A percentile compares a stretch with the other conserved stretches of the same genome.
Conservation (phyloP, 2,113 vertebrate species). For the Chiloscyllium plagiosum region DNA sequence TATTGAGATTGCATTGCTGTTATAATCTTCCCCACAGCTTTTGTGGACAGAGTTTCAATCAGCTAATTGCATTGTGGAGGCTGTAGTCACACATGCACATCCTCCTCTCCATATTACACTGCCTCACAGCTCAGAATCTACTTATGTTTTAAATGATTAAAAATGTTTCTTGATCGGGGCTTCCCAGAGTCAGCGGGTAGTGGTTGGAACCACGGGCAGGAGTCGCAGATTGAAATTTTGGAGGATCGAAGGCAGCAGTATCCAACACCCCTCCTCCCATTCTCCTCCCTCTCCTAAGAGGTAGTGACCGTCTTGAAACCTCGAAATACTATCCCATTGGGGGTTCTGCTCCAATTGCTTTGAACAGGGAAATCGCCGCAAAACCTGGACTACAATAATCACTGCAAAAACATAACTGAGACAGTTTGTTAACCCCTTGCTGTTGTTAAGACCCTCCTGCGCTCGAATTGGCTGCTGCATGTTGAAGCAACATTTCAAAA, state of each 20-base stretch:
- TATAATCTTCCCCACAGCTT: background rate
- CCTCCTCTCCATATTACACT: background rate
- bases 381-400: background rate
- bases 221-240: no score
- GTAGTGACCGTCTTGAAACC: no score
- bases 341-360: background rate
- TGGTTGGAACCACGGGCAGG: no score
- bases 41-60: background rate
- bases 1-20: background rate
- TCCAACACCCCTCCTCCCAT: no score
- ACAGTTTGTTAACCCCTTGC: background rate
- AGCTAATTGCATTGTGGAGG: background rate
- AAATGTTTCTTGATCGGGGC: background rate
- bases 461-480: background rate
- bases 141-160: background rate
- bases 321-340: no score
- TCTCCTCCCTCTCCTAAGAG: no score
- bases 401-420: background rate
- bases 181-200: no score
- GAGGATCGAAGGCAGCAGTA: no score
- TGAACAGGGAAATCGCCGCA: background rate
- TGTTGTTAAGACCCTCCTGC: background rate
- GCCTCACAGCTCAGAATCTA: background rate
- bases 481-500: background rate
- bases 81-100: background rate